These are phyloP conservation scores for Automeris io DNA, from an alignment of 2,888 invertebrate genomes.

Conservation along the genomic window DNA sequence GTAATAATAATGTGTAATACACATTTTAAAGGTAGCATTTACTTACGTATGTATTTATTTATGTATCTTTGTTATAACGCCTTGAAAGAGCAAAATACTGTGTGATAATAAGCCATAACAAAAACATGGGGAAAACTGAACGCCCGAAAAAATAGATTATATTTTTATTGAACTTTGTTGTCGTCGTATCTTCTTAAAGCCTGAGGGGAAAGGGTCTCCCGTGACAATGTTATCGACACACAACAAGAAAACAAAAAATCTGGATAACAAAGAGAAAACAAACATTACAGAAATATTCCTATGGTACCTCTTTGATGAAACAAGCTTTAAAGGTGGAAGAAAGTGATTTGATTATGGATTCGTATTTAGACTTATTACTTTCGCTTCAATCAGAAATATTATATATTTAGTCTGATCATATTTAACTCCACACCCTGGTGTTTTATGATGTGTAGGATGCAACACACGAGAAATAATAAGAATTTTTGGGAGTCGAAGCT, in stretches of 20 bases:
- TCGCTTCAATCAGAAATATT: too few relatives aligned
- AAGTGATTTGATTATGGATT: too few relatives aligned
- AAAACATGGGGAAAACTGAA: constrained; percentile 12
- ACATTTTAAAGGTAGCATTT: too few relatives aligned
- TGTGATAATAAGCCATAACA: neutral
- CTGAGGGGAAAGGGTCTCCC: constrained; percentile 38
- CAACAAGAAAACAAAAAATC: constrained; percentile 46
- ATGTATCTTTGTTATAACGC: too few relatives aligned
- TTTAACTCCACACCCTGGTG: too few relatives aligned
- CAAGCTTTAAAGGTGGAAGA: constrained; percentile 5
- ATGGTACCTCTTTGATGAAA: constrained; percentile 7
- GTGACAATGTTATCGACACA: constrained; percentile 46
- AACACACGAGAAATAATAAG: too few relatives aligned
- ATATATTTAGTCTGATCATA: too few relatives aligned
- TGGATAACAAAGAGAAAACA: constrained; percentile 32
- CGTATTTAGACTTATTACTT: too few relatives aligned
- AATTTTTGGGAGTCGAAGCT: too few relatives aligned
- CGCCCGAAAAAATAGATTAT: constrained; percentile 39
- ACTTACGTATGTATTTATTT: too few relatives aligned
- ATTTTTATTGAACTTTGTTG: constrained; percentile 49
- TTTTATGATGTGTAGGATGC: too few relatives aligned
- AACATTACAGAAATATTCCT: constrained; percentile 7
- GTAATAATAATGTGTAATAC: too few relatives aligned
- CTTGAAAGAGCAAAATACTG: neutral
- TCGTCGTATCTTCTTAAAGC: constrained; percentile 43